phyloP scores from a whole-genome alignment of 2,888 invertebrate genomes.

The Tribolium freemani region DNA sequence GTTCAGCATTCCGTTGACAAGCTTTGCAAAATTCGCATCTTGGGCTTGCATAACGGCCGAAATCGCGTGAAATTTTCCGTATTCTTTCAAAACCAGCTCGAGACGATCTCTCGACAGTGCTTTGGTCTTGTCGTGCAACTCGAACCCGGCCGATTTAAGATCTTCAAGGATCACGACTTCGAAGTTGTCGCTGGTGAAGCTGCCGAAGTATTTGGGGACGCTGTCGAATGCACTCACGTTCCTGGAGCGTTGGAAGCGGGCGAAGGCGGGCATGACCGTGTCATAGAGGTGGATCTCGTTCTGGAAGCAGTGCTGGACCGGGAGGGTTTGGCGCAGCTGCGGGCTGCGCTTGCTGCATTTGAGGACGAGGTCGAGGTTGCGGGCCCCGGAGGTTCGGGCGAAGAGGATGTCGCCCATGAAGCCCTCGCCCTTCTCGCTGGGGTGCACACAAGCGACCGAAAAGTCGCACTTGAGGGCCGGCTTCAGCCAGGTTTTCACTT shows the following conservation, averaged over 20 bases:
- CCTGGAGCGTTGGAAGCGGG: not conserved
- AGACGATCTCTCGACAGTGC: slow-evolving; percentile 54
- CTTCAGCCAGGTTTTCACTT: slow-evolving; percentile 15
- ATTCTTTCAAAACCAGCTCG: slow-evolving; percentile 51
- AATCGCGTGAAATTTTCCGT: slow-evolving; percentile 48
- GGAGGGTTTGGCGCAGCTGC: not conserved
- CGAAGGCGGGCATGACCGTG: not conserved
- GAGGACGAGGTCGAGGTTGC: slow-evolving; percentile 14
- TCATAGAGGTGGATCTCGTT: not conserved
- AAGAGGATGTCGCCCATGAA: slow-evolving; percentile 29
- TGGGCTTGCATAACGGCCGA: slow-evolving; percentile 22
- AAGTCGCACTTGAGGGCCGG: not conserved
- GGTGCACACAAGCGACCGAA: not conserved
- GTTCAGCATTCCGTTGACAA: not conserved
- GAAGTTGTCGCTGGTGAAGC: slow-evolving; percentile 22
- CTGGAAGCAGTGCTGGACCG: not conserved
- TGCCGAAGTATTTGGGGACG: not conserved
- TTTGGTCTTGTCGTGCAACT: slow-evolving; percentile 47
- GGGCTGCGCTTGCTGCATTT: slow-evolving; percentile 24
- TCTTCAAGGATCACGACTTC: slow-evolving; percentile 53
- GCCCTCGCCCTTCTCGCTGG: slow-evolving; percentile 27
- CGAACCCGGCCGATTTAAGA: slow-evolving; percentile 48
- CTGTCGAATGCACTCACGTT: not conserved
- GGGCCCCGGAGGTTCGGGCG: not conserved
- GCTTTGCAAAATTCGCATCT: slow-evolving; percentile 42